Percentiles rank a stretch among this genome's conserved stretches.
Conservation (phyloP, 2,113 vertebrate species). For the Xyrauchen texanus region DNA sequence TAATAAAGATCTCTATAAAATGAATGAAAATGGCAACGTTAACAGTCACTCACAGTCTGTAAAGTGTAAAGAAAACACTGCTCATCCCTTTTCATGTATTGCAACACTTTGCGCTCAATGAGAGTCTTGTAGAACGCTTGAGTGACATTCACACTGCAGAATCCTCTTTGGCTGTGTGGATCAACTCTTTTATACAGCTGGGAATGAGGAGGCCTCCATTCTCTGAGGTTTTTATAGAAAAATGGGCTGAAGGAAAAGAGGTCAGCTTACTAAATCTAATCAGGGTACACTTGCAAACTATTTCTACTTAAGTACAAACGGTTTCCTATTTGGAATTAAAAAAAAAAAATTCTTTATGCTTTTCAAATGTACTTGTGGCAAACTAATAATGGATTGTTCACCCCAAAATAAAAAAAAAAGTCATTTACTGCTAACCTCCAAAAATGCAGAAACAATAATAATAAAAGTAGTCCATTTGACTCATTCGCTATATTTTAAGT, state of each 20-base stretch:
- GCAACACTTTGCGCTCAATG: conserved; percentile 18
- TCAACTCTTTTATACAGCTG: conserved; percentile 55
- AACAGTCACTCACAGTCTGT: conserved; percentile 7
- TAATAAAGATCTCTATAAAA: conserved; percentile 27
- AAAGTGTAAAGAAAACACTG: conserved; percentile 29
- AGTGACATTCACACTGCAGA: conserved; percentile 56
- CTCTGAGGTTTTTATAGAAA: conserved; percentile 50
- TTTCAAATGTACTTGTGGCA: not conserved
- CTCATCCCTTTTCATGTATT: conserved; percentile 24
- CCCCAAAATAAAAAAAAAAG: too few species aligned
- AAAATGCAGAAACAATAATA: too few species aligned
- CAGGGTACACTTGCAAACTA: conserved; percentile 41
- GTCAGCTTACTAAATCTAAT: conserved; percentile 54
- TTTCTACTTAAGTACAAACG: conserved; percentile 13
- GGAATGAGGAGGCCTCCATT: conserved; percentile 62
- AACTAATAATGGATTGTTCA: not conserved
- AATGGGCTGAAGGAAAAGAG: conserved; percentile 51
- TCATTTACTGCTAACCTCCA: too few species aligned
- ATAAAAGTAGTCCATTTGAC: too few species aligned
- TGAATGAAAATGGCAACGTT: conserved; percentile 22
- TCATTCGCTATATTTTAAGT: too few species aligned
- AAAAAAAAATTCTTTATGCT: not conserved
- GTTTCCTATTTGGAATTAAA: not conserved
- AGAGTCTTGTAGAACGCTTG: conserved; percentile 36
- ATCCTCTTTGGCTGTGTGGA: conserved; percentile 59